phyloP scores from a whole-genome alignment of 2,797 vertebrate species.

The Mycteria americana region DNA sequence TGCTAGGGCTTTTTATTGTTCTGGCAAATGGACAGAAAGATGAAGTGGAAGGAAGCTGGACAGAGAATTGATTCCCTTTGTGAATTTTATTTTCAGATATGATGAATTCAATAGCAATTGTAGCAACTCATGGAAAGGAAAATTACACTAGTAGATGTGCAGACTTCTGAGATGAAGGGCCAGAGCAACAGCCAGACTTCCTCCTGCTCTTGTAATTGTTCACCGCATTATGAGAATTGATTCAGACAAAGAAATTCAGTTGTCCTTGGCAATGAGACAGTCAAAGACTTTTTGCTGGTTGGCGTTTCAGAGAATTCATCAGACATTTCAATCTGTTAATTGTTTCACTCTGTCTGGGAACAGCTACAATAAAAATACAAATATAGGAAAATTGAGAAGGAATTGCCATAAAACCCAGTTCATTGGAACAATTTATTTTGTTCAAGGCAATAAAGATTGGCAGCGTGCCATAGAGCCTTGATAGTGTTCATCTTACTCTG shows the following conservation, averaged over 20 bases:
- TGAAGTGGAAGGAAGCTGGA: not conserved
- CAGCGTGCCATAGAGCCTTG: not conserved
- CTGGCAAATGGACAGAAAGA: not conserved
- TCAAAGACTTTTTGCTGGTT: not conserved
- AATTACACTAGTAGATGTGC: not conserved
- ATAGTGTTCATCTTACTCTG: not conserved
- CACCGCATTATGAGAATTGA: not conserved
- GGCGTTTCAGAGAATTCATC: not conserved
- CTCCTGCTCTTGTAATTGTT: not conserved
- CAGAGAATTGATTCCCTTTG: not conserved
- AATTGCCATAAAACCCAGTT: conserved; percentile 14
- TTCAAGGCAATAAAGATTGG: not conserved
- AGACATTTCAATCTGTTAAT: conserved; percentile 17
- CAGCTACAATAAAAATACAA: not conserved
- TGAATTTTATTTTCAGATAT: not conserved
- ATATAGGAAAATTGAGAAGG: not conserved
- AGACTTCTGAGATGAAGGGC: not conserved
- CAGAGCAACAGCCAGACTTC: not conserved
- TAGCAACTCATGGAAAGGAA: not conserved
- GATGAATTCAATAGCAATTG: not conserved
- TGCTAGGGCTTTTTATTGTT: not conserved
- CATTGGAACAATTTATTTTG: not conserved
- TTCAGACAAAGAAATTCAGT: not conserved
- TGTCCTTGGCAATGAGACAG: conserved; percentile 26
- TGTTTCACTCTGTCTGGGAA: not conserved